These are phyloP conservation scores for Protonibea diacanthus DNA, from an alignment of 2,797 vertebrate genomes.

Conservation along the genomic window DNA sequence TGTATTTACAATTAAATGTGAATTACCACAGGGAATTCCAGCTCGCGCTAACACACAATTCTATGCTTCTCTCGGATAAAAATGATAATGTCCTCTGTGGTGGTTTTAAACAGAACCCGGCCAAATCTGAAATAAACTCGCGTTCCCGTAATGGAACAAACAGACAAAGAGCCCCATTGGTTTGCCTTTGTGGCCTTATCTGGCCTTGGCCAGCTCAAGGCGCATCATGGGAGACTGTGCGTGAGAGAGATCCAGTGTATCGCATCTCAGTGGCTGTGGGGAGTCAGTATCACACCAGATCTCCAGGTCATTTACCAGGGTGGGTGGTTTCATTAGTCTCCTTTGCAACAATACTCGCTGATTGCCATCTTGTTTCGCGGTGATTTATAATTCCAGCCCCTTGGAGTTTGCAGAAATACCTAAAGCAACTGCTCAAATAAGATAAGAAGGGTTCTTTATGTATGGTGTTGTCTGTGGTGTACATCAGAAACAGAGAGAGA, in stretches of 20 bases:
- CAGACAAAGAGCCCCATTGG: conserved; percentile 76
- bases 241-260: conserved; percentile 68
- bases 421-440: conserved; percentile 87
- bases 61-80: conserved; percentile 62
- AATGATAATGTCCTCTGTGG: conserved; percentile 53
- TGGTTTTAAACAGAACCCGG: conserved; percentile 45
- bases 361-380: conserved; percentile 85
- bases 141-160: conserved; percentile 73
- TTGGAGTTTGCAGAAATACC: conserved; percentile 85
- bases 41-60: conserved; percentile 37
- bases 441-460: conserved; percentile 84
- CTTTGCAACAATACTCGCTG: conserved; percentile 80
- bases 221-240: conserved; percentile 59
- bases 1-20: conserved; percentile 80
- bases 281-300: conserved; percentile 81
- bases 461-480: conserved; percentile 76
- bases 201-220: conserved; percentile 70
- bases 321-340: conserved; percentile 85
- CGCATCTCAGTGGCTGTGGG: conserved; percentile 70
- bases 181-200: conserved; percentile 83
- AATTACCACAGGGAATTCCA: conserved; percentile 69
- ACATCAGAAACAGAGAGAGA: conserved; percentile 71
- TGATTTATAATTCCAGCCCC: conserved; percentile 85
- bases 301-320: conserved; percentile 84
- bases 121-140: conserved; percentile 62